A percentile compares a stretch with the other conserved stretches of the same genome.
phyloP scores from a whole-genome alignment of 2,888 invertebrate genomes.

The Synergus laeviventris region DNA sequence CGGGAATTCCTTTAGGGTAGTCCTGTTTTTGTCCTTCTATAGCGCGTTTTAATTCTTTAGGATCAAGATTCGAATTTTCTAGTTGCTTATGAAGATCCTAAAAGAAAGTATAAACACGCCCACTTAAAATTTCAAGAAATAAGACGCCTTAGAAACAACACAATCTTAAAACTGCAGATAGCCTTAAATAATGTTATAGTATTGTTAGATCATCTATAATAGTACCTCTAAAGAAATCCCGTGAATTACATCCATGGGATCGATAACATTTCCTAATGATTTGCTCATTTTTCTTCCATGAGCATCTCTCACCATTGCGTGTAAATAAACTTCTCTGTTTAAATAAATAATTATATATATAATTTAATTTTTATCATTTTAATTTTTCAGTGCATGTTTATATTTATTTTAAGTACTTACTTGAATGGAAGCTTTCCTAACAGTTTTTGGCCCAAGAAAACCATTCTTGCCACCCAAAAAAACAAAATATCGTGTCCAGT shows the following conservation, averaged over 20 bases:
- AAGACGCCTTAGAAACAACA: neutral
- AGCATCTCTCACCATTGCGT: constrained; percentile 98
- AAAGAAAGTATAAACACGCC: neutral
- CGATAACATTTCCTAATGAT: constrained; percentile 97
- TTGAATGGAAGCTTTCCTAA: constrained; percentile 94
- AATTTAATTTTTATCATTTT: neutral
- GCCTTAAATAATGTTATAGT: neutral
- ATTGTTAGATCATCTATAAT: neutral
- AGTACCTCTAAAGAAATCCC: constrained; percentile 88
- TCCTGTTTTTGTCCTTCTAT: constrained; percentile 77
- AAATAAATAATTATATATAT: neutral
- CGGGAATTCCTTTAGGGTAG: constrained; percentile 93
- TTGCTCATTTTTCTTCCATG: constrained; percentile 99
- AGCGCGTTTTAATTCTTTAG: constrained; percentile 81
- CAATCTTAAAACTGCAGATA: neutral
- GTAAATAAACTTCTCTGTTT: constrained; percentile 90
- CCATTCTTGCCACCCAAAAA: constrained; percentile 99
- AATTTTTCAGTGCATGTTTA: no score
- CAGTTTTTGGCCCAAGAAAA: constrained; percentile 95
- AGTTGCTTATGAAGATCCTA: constrained; percentile 85
- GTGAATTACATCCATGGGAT: constrained; percentile 95
- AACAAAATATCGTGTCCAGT: constrained; percentile 99
- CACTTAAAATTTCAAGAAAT: neutral
- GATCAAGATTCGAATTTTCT: constrained; percentile 88
- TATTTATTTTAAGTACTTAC: constrained; percentile 71